A percentile compares a stretch with the other conserved stretches of the same genome.
phyloP scores from a whole-genome alignment of 1,140 invertebrate genomes.

The Rhagoletis zephyria region DNA sequence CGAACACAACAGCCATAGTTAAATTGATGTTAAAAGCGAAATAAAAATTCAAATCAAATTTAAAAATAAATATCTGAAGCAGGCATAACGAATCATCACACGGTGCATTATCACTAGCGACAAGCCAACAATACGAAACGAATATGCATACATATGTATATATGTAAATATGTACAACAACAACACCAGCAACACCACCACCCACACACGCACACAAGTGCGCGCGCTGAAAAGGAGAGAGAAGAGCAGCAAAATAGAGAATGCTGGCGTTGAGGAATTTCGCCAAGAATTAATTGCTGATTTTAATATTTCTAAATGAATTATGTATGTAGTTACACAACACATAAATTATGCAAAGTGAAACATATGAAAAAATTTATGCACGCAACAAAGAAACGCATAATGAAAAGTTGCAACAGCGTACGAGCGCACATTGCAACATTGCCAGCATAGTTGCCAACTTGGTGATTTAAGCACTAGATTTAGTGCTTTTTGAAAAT shows the following conservation, averaged over 20 bases:
- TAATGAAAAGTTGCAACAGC: too few species aligned
- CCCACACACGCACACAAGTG: background rate
- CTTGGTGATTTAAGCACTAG: too few species aligned
- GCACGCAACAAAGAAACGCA: too few species aligned
- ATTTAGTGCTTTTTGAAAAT: too few species aligned
- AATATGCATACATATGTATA: too few species aligned
- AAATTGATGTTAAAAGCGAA: conserved; percentile 13
- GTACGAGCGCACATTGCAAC: too few species aligned
- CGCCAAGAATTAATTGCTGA: background rate
- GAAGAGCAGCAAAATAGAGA: background rate
- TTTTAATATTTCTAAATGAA: conserved; percentile 16
- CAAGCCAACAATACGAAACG: conserved; percentile 16
- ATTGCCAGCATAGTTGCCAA: too few species aligned
- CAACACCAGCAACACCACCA: background rate
- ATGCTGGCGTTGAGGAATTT: background rate
- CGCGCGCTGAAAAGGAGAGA: background rate
- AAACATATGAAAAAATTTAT: background rate
- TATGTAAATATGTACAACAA: background rate
- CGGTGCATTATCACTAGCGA: conserved; percentile 40
- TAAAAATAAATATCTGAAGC: conserved; percentile 38
- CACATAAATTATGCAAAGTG: background rate
- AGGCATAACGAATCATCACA: conserved; percentile 50
- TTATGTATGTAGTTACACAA: background rate
- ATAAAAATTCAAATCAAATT: conserved; percentile 13
- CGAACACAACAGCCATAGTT: background rate